These are phyloP conservation scores for Mixornis gularis DNA, from an alignment of 2,113 vertebrate genomes.

Conservation along the genomic window DNA sequence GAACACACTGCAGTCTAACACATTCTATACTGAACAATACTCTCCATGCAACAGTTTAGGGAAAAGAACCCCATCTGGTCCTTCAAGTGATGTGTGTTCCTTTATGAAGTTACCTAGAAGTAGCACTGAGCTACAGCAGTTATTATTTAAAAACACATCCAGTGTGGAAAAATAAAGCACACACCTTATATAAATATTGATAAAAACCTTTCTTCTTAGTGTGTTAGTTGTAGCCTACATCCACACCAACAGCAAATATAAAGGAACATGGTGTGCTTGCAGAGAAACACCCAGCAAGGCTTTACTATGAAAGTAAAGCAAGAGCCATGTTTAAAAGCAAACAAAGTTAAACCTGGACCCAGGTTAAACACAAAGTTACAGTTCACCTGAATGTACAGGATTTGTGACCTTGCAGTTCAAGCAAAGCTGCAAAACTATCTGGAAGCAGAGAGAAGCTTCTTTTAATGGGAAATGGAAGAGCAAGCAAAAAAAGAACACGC, in stretches of 20 bases:
- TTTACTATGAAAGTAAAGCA: not conserved
- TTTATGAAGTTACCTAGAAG: not conserved
- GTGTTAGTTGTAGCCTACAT: not conserved
- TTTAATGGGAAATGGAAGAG: not conserved
- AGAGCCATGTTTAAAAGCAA: not conserved
- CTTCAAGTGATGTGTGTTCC: not conserved
- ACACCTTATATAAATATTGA: slow-evolving; percentile 21
- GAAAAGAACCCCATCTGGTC: accelerated
- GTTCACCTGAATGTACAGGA: not conserved
- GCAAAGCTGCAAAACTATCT: not conserved
- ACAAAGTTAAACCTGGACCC: not conserved
- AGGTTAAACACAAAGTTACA: not conserved
- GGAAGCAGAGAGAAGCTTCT: not conserved
- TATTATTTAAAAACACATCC: not conserved
- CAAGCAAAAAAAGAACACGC: not conserved
- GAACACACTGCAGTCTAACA: not conserved
- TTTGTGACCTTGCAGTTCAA: not conserved
- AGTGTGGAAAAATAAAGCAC: not conserved
- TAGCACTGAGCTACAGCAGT: not conserved
- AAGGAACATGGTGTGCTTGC: not conserved
- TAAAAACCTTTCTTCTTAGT: not conserved
- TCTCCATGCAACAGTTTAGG: not conserved
- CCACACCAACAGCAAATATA: slow-evolving; percentile 3
- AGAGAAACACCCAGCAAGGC: not conserved
- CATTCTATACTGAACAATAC: not conserved